Percentiles rank a stretch among this genome's conserved stretches.
These are phyloP conservation scores for Molanna angustata DNA, from an alignment of 2,888 invertebrate species.

Conservation along the genomic window DNA sequence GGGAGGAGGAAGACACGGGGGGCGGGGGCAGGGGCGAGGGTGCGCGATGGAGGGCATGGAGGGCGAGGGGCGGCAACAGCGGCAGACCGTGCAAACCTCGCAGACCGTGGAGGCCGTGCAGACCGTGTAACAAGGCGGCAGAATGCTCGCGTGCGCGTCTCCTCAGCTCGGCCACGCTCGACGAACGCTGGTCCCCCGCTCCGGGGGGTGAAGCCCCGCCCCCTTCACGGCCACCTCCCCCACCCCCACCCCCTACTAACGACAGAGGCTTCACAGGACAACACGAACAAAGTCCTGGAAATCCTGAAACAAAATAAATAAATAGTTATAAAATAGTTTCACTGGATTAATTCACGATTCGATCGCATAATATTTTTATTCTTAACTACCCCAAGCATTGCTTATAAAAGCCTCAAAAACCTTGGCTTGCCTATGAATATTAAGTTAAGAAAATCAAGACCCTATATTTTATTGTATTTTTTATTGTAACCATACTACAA, in stretches of 20 bases:
- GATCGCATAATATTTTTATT: too few species aligned
- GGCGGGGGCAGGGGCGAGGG: slow-evolving; percentile 36
- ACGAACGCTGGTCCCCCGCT: slow-evolving; percentile 67
- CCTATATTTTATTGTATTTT: too few species aligned
- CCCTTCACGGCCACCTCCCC: slow-evolving; percentile 55
- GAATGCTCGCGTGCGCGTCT: slow-evolving; percentile 95
- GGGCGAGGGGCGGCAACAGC: slow-evolving; percentile 40
- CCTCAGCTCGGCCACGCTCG: slow-evolving; percentile 87
- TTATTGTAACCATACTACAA: too few species aligned
- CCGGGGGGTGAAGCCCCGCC: slow-evolving; percentile 40
- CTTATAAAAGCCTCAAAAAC: too few species aligned
- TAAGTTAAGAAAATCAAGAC: too few species aligned
- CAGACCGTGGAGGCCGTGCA: slow-evolving; percentile 63
- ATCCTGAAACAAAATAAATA: slow-evolving; percentile 60
- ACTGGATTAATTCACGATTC: too few species aligned
- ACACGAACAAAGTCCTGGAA: slow-evolving; percentile 77
- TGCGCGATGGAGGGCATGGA: slow-evolving; percentile 38
- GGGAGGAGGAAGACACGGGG: slow-evolving; percentile 36
- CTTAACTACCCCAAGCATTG: too few species aligned
- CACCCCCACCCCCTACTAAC: slow-evolving; percentile 64
- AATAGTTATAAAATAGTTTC: too few species aligned
- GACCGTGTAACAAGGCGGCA: slow-evolving; percentile 76
- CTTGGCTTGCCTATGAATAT: too few species aligned
- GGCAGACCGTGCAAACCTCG: slow-evolving; percentile 47
- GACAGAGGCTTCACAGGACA: slow-evolving; percentile 66